Conservation (phyloP, 1,140 invertebrate genomes). For the Cydia splendana region DNA sequence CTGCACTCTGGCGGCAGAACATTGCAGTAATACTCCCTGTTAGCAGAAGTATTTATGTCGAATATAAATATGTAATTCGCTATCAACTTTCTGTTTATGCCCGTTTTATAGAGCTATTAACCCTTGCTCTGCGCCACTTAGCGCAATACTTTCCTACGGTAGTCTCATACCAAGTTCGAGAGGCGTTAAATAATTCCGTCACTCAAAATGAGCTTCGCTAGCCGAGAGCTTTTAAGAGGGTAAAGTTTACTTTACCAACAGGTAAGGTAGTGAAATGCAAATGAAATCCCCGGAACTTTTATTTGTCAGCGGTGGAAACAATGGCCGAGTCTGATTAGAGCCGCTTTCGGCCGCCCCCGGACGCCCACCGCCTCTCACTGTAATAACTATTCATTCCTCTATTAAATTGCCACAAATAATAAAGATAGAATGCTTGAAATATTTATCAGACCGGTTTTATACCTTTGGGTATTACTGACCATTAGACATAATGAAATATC, state of each 20-base stretch:
- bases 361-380: conserved; percentile 36
- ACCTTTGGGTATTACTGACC: conserved; percentile 19
- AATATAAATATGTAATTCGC: conserved; percentile 29
- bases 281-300: conserved; percentile 57
- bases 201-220: conserved; percentile 36
- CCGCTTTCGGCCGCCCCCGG: conserved; percentile 33
- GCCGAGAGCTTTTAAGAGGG: conserved; percentile 51
- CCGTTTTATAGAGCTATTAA: conserved; percentile 42
- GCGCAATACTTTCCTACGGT: conserved; percentile 12
- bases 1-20: too few relatives aligned
- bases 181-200: conserved; percentile 34
- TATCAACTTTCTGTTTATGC: conserved; percentile 41
- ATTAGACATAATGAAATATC: conserved; percentile 32
- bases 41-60: conserved; percentile 29
- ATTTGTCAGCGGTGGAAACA: conserved; percentile 54
- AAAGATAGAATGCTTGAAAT: conserved; percentile 32
- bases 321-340: conserved; percentile 52
- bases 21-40: too few relatives aligned
- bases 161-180: conserved; percentile 2
- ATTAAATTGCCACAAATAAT: conserved; percentile 33
- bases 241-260: conserved; percentile 50
- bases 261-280: conserved; percentile 54
- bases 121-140: conserved; percentile 34
- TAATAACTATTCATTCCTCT: conserved; percentile 32
- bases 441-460: conserved; percentile 26